A percentile compares a stretch with the other conserved stretches of the same genome.
phyloP scores from a whole-genome alignment of 1,140 invertebrate genomes.

The Ephestia elutella region DNA sequence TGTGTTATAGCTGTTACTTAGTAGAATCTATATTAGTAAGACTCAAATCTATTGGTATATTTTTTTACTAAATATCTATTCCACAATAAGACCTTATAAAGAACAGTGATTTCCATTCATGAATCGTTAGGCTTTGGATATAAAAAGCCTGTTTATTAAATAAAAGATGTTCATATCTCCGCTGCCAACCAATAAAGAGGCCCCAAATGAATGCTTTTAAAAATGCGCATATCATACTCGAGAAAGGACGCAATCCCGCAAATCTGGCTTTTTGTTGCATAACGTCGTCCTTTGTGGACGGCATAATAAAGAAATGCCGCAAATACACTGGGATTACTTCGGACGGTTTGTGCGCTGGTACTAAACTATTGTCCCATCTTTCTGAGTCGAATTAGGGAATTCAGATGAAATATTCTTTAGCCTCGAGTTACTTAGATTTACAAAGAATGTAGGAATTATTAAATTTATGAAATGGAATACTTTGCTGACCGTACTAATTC shows the following conservation, averaged over 20 bases:
- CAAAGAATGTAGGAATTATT: too few species aligned
- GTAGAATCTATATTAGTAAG: too few species aligned
- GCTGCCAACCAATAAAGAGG: background rate
- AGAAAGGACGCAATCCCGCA: conserved; percentile 46
- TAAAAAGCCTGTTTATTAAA: too few species aligned
- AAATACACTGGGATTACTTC: conserved; percentile 33
- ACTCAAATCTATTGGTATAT: too few species aligned
- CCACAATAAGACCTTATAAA: too few species aligned
- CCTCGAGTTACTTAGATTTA: background rate
- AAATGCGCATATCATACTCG: conserved; percentile 51
- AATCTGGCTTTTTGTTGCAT: conserved; percentile 48
- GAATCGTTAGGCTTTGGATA: too few species aligned
- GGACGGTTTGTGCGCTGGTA: conserved; percentile 15
- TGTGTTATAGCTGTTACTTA: too few species aligned
- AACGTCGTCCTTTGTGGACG: conserved; percentile 30
- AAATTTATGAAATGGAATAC: background rate
- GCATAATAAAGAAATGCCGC: conserved; percentile 44
- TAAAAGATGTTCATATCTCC: background rate
- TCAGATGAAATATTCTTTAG: background rate
- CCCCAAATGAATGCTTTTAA: conserved; percentile 37
- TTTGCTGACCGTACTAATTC: too few species aligned
- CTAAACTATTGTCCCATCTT: background rate
- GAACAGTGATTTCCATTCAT: too few species aligned
- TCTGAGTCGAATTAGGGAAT: background rate
- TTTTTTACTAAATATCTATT: too few species aligned